phyloP scores from a whole-genome alignment of 2,113 vertebrate species.

The Eulemur macaco region DNA sequence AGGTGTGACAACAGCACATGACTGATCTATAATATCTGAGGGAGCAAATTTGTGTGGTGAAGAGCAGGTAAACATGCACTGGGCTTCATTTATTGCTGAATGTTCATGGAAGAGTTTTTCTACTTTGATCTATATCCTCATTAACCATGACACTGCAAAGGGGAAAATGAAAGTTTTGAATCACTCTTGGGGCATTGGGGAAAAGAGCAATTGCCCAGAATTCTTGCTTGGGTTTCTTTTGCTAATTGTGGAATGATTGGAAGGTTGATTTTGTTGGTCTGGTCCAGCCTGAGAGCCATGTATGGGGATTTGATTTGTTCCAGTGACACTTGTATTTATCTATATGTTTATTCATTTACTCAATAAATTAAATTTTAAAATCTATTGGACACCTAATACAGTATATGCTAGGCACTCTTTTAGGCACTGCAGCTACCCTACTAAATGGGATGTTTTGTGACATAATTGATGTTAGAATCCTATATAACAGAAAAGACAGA shows the following conservation, averaged over 20 bases:
- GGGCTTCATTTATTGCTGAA: constrained; percentile 18
- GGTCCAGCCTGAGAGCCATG: background rate
- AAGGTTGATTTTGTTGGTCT: constrained; percentile 7
- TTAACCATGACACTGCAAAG: background rate
- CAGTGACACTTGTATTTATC: background rate
- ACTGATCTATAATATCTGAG: constrained; percentile 8
- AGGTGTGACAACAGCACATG: constrained; percentile 13
- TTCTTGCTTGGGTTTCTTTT: background rate
- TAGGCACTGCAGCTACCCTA: background rate
- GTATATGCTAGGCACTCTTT: background rate
- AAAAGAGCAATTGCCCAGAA: background rate
- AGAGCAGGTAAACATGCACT: background rate
- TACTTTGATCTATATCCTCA: constrained; percentile 50
- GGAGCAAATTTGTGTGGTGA: background rate
- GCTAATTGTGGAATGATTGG: background rate
- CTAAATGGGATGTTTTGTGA: background rate
- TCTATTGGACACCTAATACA: background rate
- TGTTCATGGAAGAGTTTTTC: constrained; percentile 36
- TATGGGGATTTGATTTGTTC: background rate
- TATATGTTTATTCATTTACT: background rate
- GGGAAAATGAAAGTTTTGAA: constrained; percentile 23
- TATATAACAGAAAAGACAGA: background rate
- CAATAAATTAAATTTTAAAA: constrained; percentile 6
- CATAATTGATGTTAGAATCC: background rate
- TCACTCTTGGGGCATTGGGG: background rate